phyloP scores from a whole-genome alignment of 2,888 invertebrate species.

The Pterostichus niger region DNA sequence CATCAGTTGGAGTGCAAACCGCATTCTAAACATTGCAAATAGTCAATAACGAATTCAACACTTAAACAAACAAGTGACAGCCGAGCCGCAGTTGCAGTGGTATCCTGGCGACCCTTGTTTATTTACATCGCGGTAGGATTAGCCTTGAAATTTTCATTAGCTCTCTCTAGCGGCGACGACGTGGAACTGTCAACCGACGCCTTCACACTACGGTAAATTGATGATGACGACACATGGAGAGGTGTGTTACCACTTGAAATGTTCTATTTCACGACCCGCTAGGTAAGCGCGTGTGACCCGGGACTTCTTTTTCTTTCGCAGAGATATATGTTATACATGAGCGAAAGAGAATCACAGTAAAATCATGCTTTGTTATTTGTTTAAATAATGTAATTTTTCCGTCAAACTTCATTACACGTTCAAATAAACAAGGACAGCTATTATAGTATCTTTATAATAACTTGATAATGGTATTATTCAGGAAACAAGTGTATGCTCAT shows the following conservation, averaged over 20 bases:
- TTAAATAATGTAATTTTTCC: no score
- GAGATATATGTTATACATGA: no score
- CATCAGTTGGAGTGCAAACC: no score
- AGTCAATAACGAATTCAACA: no score
- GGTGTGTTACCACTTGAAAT: background rate
- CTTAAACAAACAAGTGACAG: conserved; percentile 4
- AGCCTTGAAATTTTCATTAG: conserved; percentile 35
- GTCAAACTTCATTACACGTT: no score
- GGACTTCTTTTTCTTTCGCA: background rate
- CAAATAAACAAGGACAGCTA: no score
- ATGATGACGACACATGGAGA: conserved; percentile 21
- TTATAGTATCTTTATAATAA: no score
- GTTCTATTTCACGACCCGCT: conserved; percentile 25
- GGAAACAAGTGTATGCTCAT: no score
- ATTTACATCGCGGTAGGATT: conserved; percentile 16
- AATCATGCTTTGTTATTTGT: no score
- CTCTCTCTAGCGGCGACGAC: background rate
- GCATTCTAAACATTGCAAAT: no score
- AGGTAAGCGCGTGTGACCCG: background rate
- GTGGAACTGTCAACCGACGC: conserved; percentile 21
- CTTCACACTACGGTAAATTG: conserved; percentile 4
- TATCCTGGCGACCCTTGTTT: background rate
- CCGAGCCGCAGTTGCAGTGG: background rate
- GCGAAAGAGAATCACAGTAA: no score
- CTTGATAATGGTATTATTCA: no score